A percentile compares a stretch with the other conserved stretches of the same genome.
These are phyloP conservation scores for Saxicola maurus DNA, from an alignment of 2,797 vertebrate genomes.

Conservation along the genomic window DNA sequence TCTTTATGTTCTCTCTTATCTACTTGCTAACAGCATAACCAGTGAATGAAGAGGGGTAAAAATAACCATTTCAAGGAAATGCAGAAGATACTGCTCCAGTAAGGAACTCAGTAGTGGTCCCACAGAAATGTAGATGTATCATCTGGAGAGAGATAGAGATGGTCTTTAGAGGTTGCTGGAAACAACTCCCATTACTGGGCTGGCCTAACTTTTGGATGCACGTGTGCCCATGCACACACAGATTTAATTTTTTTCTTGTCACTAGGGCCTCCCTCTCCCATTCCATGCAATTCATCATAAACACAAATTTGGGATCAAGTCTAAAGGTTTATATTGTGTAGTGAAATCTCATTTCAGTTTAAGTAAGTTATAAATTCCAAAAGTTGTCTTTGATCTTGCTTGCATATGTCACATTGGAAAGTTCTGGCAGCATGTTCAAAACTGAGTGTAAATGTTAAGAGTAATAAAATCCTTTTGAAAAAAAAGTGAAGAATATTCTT, in stretches of 20 bases:
- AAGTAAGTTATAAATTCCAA: not conserved
- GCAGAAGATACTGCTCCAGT: not conserved
- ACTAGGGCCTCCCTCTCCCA: not conserved
- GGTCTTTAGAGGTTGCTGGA: not conserved
- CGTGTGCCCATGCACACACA: accelerated
- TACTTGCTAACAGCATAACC: not conserved
- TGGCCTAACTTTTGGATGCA: not conserved
- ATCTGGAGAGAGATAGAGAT: not conserved
- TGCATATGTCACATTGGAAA: not conserved
- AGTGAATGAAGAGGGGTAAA: not conserved
- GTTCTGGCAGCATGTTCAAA: not conserved
- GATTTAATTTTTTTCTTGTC: not conserved
- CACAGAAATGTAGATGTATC: not conserved
- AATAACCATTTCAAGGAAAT: not conserved
- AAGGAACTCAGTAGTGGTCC: not conserved
- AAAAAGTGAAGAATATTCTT: not conserved
- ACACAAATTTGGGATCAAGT: not conserved
- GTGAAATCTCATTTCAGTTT: not conserved
- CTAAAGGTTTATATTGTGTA: not conserved
- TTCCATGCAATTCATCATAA: not conserved
- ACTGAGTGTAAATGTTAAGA: not conserved
- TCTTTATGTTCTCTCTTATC: not conserved
- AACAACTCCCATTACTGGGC: not conserved
- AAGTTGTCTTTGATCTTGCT: not conserved
- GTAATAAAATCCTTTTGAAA: not conserved